Evolutionary conservation across 2,888 invertebrate genomes (phyloP).

Genomic region (Thymelicus sylvestris): DNA sequence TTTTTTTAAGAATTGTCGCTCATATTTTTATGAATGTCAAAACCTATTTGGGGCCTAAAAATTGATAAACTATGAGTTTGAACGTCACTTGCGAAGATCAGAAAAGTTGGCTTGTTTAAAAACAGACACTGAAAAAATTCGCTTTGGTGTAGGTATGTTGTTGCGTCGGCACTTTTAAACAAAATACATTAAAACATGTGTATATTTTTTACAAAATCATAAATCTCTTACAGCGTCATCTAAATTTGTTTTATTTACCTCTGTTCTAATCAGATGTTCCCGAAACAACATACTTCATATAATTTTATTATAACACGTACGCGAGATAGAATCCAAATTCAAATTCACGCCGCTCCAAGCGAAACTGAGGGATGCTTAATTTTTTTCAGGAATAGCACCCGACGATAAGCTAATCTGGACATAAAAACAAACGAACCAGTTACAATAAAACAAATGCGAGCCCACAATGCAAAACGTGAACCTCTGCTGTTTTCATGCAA

Average conservation of each 20-base stretch:
- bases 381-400: conserved; percentile 21
- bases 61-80: no score
- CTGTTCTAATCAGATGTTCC: not conserved
- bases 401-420: conserved; percentile 35
- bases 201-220: no score
- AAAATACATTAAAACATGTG: no score
- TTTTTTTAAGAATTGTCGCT: no score
- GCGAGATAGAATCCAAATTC: conserved; percentile 8
- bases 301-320: not conserved
- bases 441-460: conserved; percentile 21
- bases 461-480: conserved; percentile 25
- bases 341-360: conserved; percentile 15
- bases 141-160: no score
- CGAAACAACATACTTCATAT: not conserved
- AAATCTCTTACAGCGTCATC: not conserved
- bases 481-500: conserved; percentile 37
- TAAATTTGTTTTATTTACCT: not conserved
- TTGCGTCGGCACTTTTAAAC: no score
- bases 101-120: no score
- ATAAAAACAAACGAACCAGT: conserved; percentile 20
- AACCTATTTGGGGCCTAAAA: no score
- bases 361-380: conserved; percentile 18
- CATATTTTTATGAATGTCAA: no score
- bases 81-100: no score
- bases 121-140: no score